Conservation (phyloP, 1,140 invertebrate species). For the Cotesia chilonis region DNA sequence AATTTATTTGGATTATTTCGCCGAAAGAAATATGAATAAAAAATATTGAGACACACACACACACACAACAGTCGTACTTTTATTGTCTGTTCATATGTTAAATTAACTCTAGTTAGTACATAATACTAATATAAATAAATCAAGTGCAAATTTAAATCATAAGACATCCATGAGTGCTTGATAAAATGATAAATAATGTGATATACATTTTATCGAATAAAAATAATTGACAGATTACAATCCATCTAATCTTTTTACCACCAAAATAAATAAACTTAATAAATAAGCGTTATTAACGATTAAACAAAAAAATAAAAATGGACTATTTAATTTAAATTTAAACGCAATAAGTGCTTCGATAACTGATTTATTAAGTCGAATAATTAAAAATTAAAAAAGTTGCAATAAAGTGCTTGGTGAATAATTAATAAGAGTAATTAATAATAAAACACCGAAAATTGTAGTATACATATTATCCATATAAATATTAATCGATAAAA, state of each 20-base stretch:
- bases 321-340: constrained; percentile 24
- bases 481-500: constrained; percentile 17
- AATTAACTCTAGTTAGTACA: neutral
- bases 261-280: neutral
- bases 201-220: too few species aligned
- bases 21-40: too few species aligned
- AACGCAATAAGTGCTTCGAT: constrained; percentile 54
- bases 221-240: too few species aligned
- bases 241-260: too few species aligned
- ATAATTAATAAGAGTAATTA: constrained; percentile 27
- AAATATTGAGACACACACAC: too few species aligned
- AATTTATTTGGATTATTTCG: too few species aligned
- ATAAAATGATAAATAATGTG: too few species aligned
- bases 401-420: constrained; percentile 49
- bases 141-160: too few species aligned
- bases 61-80: too few species aligned
- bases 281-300: constrained; percentile 8
- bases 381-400: constrained; percentile 43
- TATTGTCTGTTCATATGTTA: neutral
- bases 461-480: neutral
- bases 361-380: constrained; percentile 36
- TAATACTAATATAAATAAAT: neutral
- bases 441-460: constrained; percentile 34
- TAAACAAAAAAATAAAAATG: neutral
- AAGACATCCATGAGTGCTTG: too few species aligned